These are phyloP conservation scores for Drosophila pectinifera DNA, from an alignment of 1,140 invertebrate species.

Conservation along the genomic window DNA sequence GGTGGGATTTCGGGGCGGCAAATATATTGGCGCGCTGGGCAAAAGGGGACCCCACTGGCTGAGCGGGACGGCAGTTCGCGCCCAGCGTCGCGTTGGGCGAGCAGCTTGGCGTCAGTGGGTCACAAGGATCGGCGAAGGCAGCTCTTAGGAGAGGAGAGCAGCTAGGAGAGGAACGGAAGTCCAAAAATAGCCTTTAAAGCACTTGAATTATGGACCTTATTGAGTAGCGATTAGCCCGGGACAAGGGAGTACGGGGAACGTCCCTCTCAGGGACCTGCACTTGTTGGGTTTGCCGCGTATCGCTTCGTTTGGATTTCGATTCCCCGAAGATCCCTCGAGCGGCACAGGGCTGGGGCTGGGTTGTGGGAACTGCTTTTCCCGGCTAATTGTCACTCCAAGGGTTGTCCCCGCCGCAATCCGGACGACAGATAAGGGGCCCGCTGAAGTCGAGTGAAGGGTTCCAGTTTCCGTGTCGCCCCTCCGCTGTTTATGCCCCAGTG, in stretches of 20 bases:
- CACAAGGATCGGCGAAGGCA: too few species aligned
- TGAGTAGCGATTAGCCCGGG: conserved; percentile 61
- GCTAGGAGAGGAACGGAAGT: conserved; percentile 47
- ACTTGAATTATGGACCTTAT: conserved; percentile 56
- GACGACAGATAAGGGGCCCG: conserved; percentile 13
- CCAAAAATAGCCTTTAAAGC: conserved; percentile 43
- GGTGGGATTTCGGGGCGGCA: conserved; percentile 18
- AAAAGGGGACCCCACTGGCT: conserved; percentile 46
- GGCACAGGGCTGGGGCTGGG: conserved; percentile 7
- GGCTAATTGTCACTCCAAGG: conserved; percentile 57
- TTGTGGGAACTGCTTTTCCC: conserved; percentile 56
- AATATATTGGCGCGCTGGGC: conserved; percentile 31
- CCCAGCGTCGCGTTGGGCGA: conserved; percentile 33
- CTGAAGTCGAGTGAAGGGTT: conserved; percentile 22
- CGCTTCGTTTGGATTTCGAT: background rate
- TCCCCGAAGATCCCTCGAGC: background rate
- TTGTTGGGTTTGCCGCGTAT: conserved; percentile 48
- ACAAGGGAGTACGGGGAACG: too few species aligned
- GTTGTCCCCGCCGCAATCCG: conserved; percentile 6
- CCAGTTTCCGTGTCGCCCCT: conserved; percentile 16
- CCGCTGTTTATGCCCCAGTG: conserved; percentile 22
- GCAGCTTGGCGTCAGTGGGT: conserved; percentile 20
- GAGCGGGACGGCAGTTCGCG: conserved; percentile 22
- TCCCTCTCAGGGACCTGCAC: conserved; percentile 53
- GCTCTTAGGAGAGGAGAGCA: too few species aligned